A percentile compares a stretch with the other conserved stretches of the same genome.
phyloP scores from a whole-genome alignment of 1,140 invertebrate species.

The Drosophila eugracilis region DNA sequence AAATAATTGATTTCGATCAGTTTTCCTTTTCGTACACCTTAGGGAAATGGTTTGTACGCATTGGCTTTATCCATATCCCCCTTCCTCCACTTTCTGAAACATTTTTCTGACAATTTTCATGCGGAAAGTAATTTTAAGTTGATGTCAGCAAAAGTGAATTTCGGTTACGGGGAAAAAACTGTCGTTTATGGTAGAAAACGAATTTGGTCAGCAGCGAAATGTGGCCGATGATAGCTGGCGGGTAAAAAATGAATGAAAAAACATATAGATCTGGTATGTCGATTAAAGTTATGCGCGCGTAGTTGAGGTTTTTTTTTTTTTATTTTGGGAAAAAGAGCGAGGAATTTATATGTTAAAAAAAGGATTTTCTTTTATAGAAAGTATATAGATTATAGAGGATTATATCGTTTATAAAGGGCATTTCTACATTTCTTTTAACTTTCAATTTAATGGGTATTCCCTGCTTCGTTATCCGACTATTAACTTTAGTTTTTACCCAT shows the following conservation, averaged over 20 bases:
- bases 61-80: neutral
- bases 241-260: neutral
- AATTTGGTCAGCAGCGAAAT: conserved; percentile 2
- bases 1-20: neutral
- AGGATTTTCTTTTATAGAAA: too few species aligned
- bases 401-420: too few species aligned
- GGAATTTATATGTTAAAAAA: too few species aligned
- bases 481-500: neutral
- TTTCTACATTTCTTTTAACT: too few species aligned
- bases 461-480: neutral
- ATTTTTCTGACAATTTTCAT: conserved; percentile 4
- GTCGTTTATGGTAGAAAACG: conserved; percentile 2
- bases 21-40: neutral
- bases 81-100: neutral
- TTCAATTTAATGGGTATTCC: neutral
- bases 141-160: conserved; percentile 12
- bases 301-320: neutral
- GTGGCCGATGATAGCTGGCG: conserved; percentile 1
- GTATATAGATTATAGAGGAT: too few species aligned
- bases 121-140: conserved; percentile 5
- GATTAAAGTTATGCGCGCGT: conserved; percentile 6
- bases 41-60: neutral
- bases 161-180: neutral
- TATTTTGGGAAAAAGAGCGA: too few species aligned
- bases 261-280: conserved; percentile 1